These are phyloP conservation scores for Aspidiotus rigidus DNA, from an alignment of 2,888 invertebrate genomes.

Conservation along the genomic window DNA sequence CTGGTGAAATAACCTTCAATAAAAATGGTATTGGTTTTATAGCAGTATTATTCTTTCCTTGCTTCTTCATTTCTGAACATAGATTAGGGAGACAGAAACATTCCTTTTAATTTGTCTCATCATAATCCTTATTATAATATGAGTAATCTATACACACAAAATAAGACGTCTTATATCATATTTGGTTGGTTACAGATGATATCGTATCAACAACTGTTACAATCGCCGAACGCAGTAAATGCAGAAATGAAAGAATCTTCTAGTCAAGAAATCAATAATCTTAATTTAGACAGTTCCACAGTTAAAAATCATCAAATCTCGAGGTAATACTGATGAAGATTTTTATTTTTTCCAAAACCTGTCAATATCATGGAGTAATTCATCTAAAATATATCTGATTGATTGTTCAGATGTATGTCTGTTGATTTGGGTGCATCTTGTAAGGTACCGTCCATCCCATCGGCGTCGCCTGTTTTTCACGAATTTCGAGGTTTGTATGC, in stretches of 20 bases:
- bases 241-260: slow-evolving; percentile 8
- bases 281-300: neutral
- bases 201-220: slow-evolving; percentile 21
- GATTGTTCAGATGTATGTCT: slow-evolving; percentile 35
- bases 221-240: neutral
- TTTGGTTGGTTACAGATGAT: slow-evolving; percentile 18
- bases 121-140: neutral
- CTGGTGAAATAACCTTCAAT: too few relatives aligned
- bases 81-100: too few relatives aligned
- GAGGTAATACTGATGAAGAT: slow-evolving; percentile 6
- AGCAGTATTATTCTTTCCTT: too few relatives aligned
- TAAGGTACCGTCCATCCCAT: slow-evolving; percentile 30
- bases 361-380: neutral
- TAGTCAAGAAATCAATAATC: slow-evolving; percentile 12
- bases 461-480: slow-evolving; percentile 33
- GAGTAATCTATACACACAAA: neutral
- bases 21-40: too few relatives aligned
- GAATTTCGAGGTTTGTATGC: slow-evolving; percentile 32
- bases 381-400: neutral
- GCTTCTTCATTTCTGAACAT: too few relatives aligned
- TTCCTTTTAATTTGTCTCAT: too few relatives aligned
- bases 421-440: slow-evolving; percentile 34
- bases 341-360: slow-evolving; percentile 1
- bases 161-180: neutral
- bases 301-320: slow-evolving; percentile 19